Base-by-base conservation (phyloP, 2,888 invertebrate species). In the Dioctria linearis region DNA sequence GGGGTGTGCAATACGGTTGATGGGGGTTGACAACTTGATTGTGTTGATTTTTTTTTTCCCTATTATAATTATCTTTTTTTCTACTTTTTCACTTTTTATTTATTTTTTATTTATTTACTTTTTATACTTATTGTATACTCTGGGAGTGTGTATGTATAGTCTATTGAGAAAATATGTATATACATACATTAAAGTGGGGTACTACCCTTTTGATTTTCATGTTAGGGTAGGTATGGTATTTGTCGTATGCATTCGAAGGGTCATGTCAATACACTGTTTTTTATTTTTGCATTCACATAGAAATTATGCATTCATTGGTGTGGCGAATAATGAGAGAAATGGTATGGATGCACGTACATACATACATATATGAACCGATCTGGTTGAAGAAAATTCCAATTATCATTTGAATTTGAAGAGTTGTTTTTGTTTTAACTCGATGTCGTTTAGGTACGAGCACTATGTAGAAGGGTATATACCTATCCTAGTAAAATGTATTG, bases 21-120 rank as follows among this genome's bases (percentile, higher is more conserved):
- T 57, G 57, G 57, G 46, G 57, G 57, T 57, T 57, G 57, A 57
- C 57, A 57, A 13, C 11, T 57, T 57, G 11, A 57, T 57, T 57
- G 57, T 57, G 57, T 57, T 57, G 57, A 25, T 25, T 25, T 25
- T 25, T 25, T n/a, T 25, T 25, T 25, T 25, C 25, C 25, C 25
- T 25, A 25, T 25, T 25, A 25, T 25, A 25, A 25, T 25, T 25
- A 25, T 25, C 25, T 25, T 25, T 25, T 25, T 25, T 25, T 25
- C 25, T 5, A 13, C n/a, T 13, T 57, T 57, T 11, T 57, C n/a
- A 5, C n/a, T n/a, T 13, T 57, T n/a, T n/a, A 5, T 57, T n/a
- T 57, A 5, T 5, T 57, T 13, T 13, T 57, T 13, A 8, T 57
- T 57, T n/a, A 5, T 13, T 13, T 13, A 57, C n/a, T 57, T 57